phyloP scores from a whole-genome alignment of 2,888 invertebrate species.

The Pandemis corylana region DNA sequence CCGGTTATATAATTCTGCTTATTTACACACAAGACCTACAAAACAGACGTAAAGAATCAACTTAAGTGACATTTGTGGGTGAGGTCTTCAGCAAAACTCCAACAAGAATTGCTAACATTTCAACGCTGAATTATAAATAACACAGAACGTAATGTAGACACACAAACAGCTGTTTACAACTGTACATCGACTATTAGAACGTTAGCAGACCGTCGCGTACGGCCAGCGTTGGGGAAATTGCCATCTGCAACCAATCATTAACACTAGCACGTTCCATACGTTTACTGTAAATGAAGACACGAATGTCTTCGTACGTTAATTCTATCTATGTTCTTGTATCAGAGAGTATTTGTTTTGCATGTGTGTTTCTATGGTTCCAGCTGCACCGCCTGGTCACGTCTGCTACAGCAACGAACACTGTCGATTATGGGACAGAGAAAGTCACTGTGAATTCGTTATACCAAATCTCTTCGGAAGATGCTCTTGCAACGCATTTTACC shows the following conservation, averaged over 20 bases:
- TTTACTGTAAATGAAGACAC: conserved; percentile 29
- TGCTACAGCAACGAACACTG: conserved; percentile 97
- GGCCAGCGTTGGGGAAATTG: conserved; percentile 67
- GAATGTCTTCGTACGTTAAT: conserved; percentile 20
- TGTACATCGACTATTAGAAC: conserved; percentile 68
- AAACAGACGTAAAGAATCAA: not conserved
- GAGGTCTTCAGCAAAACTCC: not conserved
- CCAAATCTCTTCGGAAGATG: conserved; percentile 96
- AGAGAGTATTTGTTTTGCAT: not conserved
- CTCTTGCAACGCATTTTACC: conserved; percentile 89
- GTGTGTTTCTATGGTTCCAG: conserved; percentile 76
- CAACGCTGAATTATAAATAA: not conserved
- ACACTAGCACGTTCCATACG: conserved; percentile 42
- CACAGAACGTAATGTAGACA: conserved; percentile 47
- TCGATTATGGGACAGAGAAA: conserved; percentile 91
- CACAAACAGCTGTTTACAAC: conserved; percentile 57
- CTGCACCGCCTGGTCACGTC: conserved; percentile 93
- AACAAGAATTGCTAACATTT: not conserved
- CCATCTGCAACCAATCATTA: conserved; percentile 54
- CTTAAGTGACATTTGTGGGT: not conserved
- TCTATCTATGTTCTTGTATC: not conserved
- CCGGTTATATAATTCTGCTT: not conserved
- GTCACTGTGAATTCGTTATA: conserved; percentile 95
- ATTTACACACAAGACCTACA: not conserved
- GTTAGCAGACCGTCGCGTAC: conserved; percentile 64